A percentile compares a stretch with the other conserved stretches of the same genome.
These are phyloP conservation scores for Tachysurus fulvidraco DNA, from an alignment of 2,113 vertebrate genomes.

Conservation along the genomic window DNA sequence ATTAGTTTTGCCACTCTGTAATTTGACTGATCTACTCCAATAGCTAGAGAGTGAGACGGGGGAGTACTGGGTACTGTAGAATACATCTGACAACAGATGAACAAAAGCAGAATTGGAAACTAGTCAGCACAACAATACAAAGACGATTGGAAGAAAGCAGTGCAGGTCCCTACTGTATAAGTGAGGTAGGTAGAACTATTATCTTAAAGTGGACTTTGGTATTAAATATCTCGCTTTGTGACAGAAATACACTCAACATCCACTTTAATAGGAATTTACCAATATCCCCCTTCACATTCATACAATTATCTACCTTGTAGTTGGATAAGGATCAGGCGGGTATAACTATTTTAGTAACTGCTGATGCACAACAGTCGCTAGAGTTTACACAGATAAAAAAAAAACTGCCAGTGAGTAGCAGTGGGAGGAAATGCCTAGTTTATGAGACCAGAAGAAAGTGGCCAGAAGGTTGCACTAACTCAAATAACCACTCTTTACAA, in stretches of 20 bases:
- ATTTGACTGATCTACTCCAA: conserved; percentile 83
- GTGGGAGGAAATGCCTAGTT: not conserved
- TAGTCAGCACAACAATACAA: not conserved
- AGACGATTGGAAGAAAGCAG: not conserved
- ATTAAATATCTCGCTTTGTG: not conserved
- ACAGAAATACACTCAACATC: not conserved
- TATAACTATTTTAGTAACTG: not conserved
- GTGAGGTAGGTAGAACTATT: not conserved
- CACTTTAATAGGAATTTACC: not conserved
- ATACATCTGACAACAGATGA: not conserved
- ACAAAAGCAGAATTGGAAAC: not conserved
- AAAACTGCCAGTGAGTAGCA: not conserved
- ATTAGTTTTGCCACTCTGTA: conserved; percentile 82
- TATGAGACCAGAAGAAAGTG: not conserved
- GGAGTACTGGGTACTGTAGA: not conserved
- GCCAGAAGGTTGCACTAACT: not conserved
- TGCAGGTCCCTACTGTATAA: not conserved
- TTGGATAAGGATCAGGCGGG: not conserved
- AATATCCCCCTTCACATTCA: not conserved
- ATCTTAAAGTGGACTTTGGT: not conserved
- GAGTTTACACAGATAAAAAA: not conserved
- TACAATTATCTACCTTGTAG: not conserved
- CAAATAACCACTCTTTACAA: not conserved
- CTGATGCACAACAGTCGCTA: not conserved
- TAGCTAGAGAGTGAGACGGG: conserved; percentile 67